Base-by-base conservation (phyloP, 2,113 vertebrate genomes). In the Zosterops hypoxanthus region DNA sequence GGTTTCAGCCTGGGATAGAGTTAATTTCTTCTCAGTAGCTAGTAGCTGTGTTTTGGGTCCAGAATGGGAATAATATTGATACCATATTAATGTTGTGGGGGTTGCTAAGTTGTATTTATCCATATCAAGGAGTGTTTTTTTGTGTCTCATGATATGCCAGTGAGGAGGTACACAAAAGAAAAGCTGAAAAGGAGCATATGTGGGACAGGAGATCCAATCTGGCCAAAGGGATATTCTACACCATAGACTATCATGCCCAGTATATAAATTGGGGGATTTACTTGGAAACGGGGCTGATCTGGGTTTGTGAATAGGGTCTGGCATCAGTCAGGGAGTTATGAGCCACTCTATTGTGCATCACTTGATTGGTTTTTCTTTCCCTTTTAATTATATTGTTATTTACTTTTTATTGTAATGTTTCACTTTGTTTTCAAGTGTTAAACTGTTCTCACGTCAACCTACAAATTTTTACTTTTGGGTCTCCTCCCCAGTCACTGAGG, bases 271-370 rank as follows among this genome's bases (percentile, higher is more conserved):
- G 9, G 15, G 23, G 33, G 2, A 53, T 24, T 78, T 69, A 7
- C 28, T 61, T 46, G 39, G 64, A 36, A 78, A 46, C 0, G 0
- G 9, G 23, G 9, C 6, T 53, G n/a, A n/a, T 46, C 18, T 70
- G 55, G 6, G 9, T 23, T 70, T 61, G n/a, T 33, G 55, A 33
- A 39, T 19, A 24, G 9, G 9, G 14, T 86, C 55, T 28, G 46
- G 33, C 11, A 34, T 19, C 15, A 78, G 1, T 33, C 4, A 2
- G 8, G 15, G 47, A 19, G 6, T 39, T 36, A 52, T 2, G 3
- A 53, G 39, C 28, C 53, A n/a, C 20, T 53, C 8, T 46, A 13
- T 13, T 46, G 23, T 28, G 12, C 12, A 39, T 46, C 28, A 46
- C 15, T 47, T 39, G 4, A 12, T 61, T 53, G 11, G 0, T 52